Percentiles rank a stretch among this genome's conserved stretches.
phyloP scores from a whole-genome alignment of 2,113 vertebrate species.

The Dasyurus viverrinus region DNA sequence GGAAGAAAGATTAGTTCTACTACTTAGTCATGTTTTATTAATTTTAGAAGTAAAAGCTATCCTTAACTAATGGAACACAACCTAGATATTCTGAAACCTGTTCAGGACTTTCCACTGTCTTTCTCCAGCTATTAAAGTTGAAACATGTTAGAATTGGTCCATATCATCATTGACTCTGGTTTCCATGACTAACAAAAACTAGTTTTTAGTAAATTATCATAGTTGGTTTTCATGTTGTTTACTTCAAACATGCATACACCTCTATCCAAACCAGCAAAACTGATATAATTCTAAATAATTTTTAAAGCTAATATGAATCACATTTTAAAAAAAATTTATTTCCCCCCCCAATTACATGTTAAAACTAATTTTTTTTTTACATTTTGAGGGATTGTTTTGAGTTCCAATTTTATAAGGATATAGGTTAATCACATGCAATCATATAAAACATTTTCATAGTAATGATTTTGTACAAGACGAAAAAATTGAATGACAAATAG shows the following conservation, averaged over 20 bases:
- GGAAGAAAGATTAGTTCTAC: too few species aligned
- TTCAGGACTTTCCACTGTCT: neutral
- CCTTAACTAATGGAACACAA: neutral
- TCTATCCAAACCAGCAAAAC: slow-evolving; percentile 60
- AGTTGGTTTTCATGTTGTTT: neutral
- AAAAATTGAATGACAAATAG: neutral
- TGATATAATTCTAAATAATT: neutral
- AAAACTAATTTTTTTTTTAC: neutral
- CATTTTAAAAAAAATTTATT: neutral
- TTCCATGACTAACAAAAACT: slow-evolving; percentile 10
- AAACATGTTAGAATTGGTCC: neutral
- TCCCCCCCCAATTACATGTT: neutral
- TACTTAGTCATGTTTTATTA: neutral
- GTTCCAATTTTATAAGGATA: neutral
- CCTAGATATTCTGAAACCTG: neutral
- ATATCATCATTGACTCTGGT: neutral
- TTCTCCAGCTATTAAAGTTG: neutral
- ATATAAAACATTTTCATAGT: neutral
- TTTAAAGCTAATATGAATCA: neutral
- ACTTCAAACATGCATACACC: slow-evolving; percentile 73
- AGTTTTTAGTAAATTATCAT: slow-evolving; percentile 48
- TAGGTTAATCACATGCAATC: neutral
- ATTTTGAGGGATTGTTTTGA: neutral
- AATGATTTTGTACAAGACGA: neutral
- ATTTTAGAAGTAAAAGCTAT: neutral